phyloP scores from a whole-genome alignment of 2,888 invertebrate genomes.

The Drosophila aldrichi region DNA sequence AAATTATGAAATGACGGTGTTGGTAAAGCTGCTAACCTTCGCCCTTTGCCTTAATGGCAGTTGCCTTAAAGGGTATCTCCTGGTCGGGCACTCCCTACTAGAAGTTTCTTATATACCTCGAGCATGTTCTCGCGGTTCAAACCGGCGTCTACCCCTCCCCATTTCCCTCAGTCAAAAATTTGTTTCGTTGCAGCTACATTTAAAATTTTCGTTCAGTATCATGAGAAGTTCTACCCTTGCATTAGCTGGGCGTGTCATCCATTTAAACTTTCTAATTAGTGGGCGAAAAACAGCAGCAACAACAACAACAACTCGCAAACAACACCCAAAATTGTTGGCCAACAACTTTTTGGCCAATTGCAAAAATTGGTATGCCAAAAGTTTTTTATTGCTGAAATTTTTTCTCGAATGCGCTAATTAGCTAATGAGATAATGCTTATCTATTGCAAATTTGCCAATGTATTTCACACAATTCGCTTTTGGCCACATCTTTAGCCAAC shows the following conservation, averaged over 20 bases:
- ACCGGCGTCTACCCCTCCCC: background rate
- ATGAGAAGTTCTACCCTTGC: slow-evolving; percentile 17
- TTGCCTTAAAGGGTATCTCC: background rate
- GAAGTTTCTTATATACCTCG: background rate
- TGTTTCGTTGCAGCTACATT: slow-evolving; percentile 63
- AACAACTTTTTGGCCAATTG: slow-evolving; percentile 23
- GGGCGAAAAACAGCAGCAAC: slow-evolving; percentile 32
- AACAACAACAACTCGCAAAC: background rate
- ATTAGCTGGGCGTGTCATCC: slow-evolving; percentile 55
- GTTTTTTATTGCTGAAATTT: slow-evolving; percentile 79
- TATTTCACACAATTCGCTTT: slow-evolving; percentile 21
- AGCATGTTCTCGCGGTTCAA: slow-evolving; percentile 14
- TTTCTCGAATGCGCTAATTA: slow-evolving; percentile 77
- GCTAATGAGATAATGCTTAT: slow-evolving; percentile 81
- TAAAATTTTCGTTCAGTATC: slow-evolving; percentile 48
- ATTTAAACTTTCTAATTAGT: slow-evolving; percentile 79
- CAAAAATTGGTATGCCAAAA: slow-evolving; percentile 54
- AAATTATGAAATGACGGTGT: too few relatives aligned
- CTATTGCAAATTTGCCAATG: slow-evolving; percentile 67
- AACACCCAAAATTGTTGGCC: background rate
- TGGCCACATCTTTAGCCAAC: slow-evolving; percentile 1
- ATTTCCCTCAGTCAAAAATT: slow-evolving; percentile 61
- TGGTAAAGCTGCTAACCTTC: too few relatives aligned
- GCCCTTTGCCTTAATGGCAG: too few relatives aligned
- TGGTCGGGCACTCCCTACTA: background rate